Percentiles rank a stretch among this genome's conserved stretches.
phyloP scores from a whole-genome alignment of 1,140 invertebrate species.

The Orchesella cincta region DNA sequence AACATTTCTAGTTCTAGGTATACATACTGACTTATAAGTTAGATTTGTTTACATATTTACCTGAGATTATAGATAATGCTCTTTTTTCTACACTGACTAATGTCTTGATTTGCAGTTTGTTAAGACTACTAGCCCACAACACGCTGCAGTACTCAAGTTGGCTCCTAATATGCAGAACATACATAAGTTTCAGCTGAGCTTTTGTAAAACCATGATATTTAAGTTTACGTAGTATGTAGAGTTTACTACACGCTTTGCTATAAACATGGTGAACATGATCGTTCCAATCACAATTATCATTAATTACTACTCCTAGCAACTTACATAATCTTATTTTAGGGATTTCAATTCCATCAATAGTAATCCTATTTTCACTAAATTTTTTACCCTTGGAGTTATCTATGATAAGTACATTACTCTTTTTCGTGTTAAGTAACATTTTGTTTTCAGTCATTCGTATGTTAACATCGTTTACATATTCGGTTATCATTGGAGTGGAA shows the following conservation, averaged over 20 bases:
- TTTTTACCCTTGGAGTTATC: background rate
- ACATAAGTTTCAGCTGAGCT: background rate
- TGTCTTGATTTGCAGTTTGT: background rate
- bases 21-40: background rate
- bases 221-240: background rate
- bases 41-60: background rate
- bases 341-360: background rate
- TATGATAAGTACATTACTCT: background rate
- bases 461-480: background rate
- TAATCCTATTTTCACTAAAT: background rate
- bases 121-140: background rate
- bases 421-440: background rate
- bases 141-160: background rate
- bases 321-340: background rate
- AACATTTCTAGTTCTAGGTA: background rate
- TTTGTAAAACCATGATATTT: background rate
- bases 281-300: background rate
- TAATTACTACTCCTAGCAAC: background rate
- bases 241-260: background rate
- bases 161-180: background rate
- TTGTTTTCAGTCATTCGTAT: background rate
- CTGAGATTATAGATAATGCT: background rate
- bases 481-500: background rate
- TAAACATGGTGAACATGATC: background rate
- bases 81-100: constrained; percentile 5